Evolutionary conservation across 2,797 vertebrate species (phyloP).

Genomic region (Xyrichtys novacula): DNA sequence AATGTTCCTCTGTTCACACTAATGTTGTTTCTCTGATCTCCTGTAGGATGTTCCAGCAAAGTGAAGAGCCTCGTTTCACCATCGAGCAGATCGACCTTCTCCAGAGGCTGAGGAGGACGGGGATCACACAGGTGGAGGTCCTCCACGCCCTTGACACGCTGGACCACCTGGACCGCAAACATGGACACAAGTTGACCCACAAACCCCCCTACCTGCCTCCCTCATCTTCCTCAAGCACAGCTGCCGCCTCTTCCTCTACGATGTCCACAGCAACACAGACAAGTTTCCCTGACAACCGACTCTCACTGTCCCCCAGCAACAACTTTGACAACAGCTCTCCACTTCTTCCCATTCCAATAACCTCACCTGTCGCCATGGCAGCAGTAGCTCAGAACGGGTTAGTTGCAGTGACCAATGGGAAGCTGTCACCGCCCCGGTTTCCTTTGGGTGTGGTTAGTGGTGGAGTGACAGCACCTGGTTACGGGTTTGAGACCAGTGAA

Average conservation of each 20-base stretch:
- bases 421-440: constrained; percentile 94
- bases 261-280: constrained; percentile 94
- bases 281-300: constrained; percentile 87
- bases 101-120: constrained; percentile 94
- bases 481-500: constrained; percentile 92
- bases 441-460: constrained; percentile 86
- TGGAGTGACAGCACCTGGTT: constrained; percentile 74
- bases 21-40: background rate
- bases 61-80: constrained; percentile 98
- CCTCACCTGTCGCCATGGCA: constrained; percentile 70
- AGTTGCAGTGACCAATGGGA: constrained; percentile 90
- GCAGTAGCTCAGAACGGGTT: constrained; percentile 90
- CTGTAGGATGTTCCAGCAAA: constrained; percentile 95
- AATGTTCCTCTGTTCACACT: too few relatives aligned
- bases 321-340: constrained; percentile 90
- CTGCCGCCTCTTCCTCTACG: constrained; percentile 84
- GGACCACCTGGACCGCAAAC: constrained; percentile 94
- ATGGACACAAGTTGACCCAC: constrained; percentile 91
- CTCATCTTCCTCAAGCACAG: constrained; percentile 59
- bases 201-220: constrained; percentile 83
- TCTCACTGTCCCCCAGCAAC: constrained; percentile 91
- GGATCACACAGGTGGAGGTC: constrained; percentile 95
- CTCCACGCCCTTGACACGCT: constrained; percentile 96
- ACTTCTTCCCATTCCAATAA: constrained; percentile 83
- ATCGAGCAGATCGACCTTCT: constrained; percentile 99